A percentile compares a stretch with the other conserved stretches of the same genome.
Evolutionary conservation across 2,888 invertebrate genomes (phyloP).

Genomic region (Dicyrtoma fusca): DNA sequence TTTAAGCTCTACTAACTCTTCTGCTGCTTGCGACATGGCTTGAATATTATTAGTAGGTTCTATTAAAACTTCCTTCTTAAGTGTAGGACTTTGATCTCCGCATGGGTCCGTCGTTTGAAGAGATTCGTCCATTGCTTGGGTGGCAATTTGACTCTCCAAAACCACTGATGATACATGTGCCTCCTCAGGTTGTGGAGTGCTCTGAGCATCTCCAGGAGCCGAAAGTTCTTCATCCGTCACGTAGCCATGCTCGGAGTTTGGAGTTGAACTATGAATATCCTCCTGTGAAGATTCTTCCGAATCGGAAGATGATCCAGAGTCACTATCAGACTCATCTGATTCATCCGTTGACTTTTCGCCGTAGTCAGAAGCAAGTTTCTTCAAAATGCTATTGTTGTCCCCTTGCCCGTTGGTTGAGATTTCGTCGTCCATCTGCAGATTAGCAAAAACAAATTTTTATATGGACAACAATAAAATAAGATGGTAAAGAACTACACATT

Average conservation of each 20-base stretch:
- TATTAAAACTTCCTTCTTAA: no score
- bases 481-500: no score
- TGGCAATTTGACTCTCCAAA: not conserved
- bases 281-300: not conserved
- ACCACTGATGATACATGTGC: not conserved
- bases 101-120: no score
- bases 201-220: not conserved
- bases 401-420: no score
- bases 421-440: not conserved
- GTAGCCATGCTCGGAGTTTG: not conserved
- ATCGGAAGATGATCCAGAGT: not conserved
- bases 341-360: slow-evolving; percentile 6
- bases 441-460: not conserved
- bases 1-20: not conserved
- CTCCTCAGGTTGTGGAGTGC: not conserved
- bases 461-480: no score
- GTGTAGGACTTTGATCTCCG: no score
- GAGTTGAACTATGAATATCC: not conserved
- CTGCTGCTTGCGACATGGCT: no score
- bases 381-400: not conserved
- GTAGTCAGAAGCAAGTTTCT: not conserved
- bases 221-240: not conserved
- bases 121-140: no score
- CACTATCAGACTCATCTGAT: not conserved
- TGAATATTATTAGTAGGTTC: no score